phyloP scores from a whole-genome alignment of 2,113 vertebrate genomes.

The Semnornis frantzii region DNA sequence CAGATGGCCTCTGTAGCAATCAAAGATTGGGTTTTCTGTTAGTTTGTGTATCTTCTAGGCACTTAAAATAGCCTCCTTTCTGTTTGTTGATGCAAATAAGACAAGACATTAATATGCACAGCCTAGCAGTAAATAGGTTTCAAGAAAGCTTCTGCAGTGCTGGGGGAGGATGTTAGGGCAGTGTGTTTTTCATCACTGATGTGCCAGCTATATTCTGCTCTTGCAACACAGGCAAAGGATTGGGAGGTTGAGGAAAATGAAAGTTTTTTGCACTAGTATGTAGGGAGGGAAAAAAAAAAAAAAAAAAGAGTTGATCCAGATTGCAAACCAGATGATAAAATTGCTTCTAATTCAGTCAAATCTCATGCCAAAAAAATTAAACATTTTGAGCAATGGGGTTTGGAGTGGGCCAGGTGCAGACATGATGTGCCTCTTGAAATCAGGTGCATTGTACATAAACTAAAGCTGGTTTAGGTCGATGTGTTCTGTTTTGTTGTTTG shows the following conservation, averaged over 20 bases:
- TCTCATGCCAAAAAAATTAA: not conserved
- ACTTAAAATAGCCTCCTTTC: slow-evolving; percentile 42
- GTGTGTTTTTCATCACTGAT: not conserved
- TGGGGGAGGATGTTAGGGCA: slow-evolving; percentile 12
- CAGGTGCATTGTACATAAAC: not conserved
- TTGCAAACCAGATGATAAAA: not conserved
- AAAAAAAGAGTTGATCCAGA: not conserved
- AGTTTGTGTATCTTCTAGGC: not conserved
- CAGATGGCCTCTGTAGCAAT: slow-evolving; percentile 1
- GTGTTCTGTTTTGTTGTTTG: not conserved
- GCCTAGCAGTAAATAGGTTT: slow-evolving; percentile 42
- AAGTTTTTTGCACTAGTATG: not conserved
- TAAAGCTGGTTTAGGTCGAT: not conserved
- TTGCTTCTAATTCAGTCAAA: not conserved
- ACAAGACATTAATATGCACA: slow-evolving; percentile 41
- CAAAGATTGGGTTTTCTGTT: not conserved
- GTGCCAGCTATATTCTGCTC: not conserved
- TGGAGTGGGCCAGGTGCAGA: not conserved
- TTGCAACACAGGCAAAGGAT: not conserved
- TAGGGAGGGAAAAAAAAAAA: not conserved
- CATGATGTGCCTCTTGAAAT: not conserved
- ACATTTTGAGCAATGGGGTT: not conserved
- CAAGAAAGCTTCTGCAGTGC: slow-evolving; percentile 10
- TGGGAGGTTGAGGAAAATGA: not conserved
- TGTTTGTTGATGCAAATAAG: slow-evolving; percentile 54